These are phyloP conservation scores for Mythimna ferrago DNA, from an alignment of 2,888 invertebrate species.

Conservation along the genomic window DNA sequence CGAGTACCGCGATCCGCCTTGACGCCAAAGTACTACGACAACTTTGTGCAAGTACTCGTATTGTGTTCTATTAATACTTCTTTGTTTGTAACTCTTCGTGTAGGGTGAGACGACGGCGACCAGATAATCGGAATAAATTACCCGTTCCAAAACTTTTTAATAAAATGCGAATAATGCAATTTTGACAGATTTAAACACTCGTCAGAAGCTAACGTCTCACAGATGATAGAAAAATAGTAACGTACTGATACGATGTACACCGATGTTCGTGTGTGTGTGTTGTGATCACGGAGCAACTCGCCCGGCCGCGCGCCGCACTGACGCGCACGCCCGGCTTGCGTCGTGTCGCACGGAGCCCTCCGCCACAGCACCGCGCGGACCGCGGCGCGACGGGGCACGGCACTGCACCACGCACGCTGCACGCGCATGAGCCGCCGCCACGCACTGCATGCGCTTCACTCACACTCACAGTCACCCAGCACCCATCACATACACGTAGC, in stretches of 20 bases:
- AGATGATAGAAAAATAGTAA: constrained; percentile 79
- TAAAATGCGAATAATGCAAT: constrained; percentile 30
- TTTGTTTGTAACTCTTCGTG: constrained; percentile 53
- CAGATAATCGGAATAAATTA: constrained; percentile 39
- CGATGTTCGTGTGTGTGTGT: constrained; percentile 68
- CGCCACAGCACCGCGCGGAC: constrained; percentile 61
- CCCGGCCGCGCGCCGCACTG: constrained; percentile 65
- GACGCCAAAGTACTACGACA: constrained; percentile 28
- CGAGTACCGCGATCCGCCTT: constrained; percentile 28
- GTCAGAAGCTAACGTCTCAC: constrained; percentile 60
- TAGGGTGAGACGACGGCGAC: constrained; percentile 57
- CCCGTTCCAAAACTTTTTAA: constrained; percentile 20
- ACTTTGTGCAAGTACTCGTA: constrained; percentile 23
- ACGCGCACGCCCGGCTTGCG: constrained; percentile 70
- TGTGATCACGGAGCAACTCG: constrained; percentile 74
- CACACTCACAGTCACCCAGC: constrained; percentile 20
- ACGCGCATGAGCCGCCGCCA: constrained; percentile 27
- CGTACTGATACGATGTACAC: constrained; percentile 59
- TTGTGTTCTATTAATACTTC: constrained; percentile 38
- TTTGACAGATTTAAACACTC: constrained; percentile 50
- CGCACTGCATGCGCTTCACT: constrained; percentile 17
- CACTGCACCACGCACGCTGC: constrained; percentile 46
- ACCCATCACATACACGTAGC: constrained; percentile 45
- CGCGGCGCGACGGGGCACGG: constrained; percentile 62
- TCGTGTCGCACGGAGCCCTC: constrained; percentile 70